Conservation (phyloP, 2,113 vertebrate species). For the Bagarius yarrelli region DNA sequence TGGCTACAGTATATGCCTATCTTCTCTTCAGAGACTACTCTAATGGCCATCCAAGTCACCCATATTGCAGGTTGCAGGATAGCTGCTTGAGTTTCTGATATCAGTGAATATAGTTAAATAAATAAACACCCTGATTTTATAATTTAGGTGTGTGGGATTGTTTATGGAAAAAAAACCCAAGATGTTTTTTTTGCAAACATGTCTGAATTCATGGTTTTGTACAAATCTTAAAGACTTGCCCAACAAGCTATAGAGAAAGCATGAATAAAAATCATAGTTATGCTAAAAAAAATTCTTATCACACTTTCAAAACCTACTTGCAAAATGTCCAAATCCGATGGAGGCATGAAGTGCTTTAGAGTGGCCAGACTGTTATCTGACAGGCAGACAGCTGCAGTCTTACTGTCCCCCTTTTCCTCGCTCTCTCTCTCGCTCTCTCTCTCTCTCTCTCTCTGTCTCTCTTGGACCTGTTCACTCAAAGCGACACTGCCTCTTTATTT, state of each 20-base stretch:
- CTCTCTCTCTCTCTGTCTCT: slow-evolving; percentile 41
- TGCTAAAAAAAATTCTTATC: slow-evolving; percentile 32
- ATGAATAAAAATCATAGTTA: not conserved
- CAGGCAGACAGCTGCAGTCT: slow-evolving; percentile 68
- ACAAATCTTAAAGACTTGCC: not conserved
- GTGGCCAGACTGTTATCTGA: slow-evolving; percentile 33
- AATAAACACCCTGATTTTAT: too few species aligned
- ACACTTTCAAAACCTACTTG: slow-evolving; percentile 54
- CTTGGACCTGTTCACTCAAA: slow-evolving; percentile 78
- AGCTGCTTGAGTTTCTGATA: not conserved
- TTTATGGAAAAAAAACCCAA: not conserved
- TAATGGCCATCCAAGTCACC: not conserved
- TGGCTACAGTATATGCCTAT: not conserved
- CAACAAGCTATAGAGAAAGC: slow-evolving; percentile 18
- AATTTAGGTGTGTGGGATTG: not conserved
- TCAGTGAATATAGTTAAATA: not conserved
- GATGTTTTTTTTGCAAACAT: not conserved
- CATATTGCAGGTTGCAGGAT: not conserved
- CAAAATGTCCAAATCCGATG: slow-evolving; percentile 31
- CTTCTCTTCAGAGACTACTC: not conserved
- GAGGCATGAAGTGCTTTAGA: slow-evolving; percentile 33
- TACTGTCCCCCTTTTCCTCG: slow-evolving; percentile 47
- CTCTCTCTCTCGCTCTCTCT: slow-evolving; percentile 30
- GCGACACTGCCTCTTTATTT: slow-evolving; percentile 82
- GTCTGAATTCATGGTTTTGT: not conserved